These are phyloP conservation scores for Ascaphus truei DNA, from an alignment of 2,113 vertebrate species.

Conservation along the genomic window DNA sequence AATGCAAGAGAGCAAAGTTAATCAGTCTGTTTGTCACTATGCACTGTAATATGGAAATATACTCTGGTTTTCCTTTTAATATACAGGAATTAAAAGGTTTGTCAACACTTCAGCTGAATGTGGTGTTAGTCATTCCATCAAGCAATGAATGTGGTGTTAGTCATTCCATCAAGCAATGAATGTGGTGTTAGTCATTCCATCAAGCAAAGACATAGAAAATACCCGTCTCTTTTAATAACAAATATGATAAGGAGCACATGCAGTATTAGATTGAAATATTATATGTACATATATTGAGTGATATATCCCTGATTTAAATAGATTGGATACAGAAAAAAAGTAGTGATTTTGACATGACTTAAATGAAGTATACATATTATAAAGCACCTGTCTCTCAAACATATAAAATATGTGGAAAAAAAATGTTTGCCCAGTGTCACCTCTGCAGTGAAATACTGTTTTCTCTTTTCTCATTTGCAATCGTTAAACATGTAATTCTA, in stretches of 20 bases:
- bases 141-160: background rate
- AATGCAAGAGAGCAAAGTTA: conserved; percentile 13
- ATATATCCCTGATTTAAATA: background rate
- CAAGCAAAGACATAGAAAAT: background rate
- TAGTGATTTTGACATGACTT: no score
- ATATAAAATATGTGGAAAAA: no score
- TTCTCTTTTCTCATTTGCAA: no score
- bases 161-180: background rate
- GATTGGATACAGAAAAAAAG: background rate
- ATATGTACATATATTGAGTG: no score
- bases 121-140: background rate
- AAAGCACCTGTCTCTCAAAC: no score
- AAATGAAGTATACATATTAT: no score
- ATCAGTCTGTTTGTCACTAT: conserved; percentile 14
- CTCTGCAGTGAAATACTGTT: no score
- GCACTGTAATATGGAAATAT: background rate
- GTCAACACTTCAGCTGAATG: conserved; percentile 2
- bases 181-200: background rate
- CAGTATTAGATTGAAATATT: background rate
- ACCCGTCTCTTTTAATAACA: conserved; percentile 1
- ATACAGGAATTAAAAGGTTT: conserved; percentile 14
- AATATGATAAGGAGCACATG: background rate
- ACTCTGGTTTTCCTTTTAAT: background rate
- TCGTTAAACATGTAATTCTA: no score
- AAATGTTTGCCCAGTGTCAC: no score